Evolutionary conservation across 2,888 invertebrate genomes (phyloP).

Genomic region (Rhagium mordax): DNA sequence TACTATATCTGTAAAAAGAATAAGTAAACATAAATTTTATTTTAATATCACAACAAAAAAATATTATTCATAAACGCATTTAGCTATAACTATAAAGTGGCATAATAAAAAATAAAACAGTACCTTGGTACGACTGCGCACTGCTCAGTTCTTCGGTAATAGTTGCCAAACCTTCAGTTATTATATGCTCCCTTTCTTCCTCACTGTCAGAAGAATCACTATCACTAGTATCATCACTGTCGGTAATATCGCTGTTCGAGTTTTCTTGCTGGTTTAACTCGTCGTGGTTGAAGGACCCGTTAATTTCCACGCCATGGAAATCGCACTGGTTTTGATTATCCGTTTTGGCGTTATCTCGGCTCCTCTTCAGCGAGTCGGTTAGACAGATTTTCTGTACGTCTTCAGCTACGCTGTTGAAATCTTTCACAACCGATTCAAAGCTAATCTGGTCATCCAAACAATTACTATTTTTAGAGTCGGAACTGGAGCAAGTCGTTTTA

Average conservation of each 20-base stretch:
- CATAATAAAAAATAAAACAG: background rate
- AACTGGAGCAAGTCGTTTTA: constrained; percentile 25
- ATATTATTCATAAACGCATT: background rate
- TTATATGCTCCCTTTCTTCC: constrained; percentile 61
- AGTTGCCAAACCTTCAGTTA: constrained; percentile 66
- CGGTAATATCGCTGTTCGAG: constrained; percentile 46
- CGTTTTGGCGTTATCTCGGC: constrained; percentile 41
- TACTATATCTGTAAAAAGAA: background rate
- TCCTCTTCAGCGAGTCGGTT: constrained; percentile 52
- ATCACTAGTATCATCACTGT: constrained; percentile 51
- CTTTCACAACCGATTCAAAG: constrained; percentile 66
- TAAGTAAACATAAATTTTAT: background rate
- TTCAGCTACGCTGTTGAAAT: constrained; percentile 67
- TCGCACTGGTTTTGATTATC: constrained; percentile 31
- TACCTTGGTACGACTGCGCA: constrained; percentile 57
- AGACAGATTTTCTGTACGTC: constrained; percentile 65
- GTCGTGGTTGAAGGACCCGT: constrained; percentile 5
- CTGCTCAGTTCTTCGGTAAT: constrained; percentile 68
- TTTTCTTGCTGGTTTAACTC: constrained; percentile 47
- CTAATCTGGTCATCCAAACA: constrained; percentile 60
- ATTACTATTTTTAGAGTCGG: constrained; percentile 57
- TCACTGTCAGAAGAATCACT: constrained; percentile 60
- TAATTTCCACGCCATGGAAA: constrained; percentile 30
- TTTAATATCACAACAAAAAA: background rate
- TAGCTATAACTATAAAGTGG: background rate